Conservation (phyloP, 92 coral and sea anemone species). For the Epizoanthus rinbou region DNA sequence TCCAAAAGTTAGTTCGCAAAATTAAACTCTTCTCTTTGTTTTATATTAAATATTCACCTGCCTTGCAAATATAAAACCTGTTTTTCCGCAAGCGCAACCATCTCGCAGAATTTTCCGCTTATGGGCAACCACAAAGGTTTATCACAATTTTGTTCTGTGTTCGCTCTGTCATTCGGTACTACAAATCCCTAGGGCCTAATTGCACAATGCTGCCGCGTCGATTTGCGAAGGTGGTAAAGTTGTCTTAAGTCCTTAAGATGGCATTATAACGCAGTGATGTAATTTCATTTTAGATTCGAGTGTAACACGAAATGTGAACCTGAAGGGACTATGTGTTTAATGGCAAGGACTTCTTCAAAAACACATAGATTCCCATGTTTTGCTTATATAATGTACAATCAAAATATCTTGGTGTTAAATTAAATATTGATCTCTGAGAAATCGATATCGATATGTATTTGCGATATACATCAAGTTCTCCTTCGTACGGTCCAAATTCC, state of each 20-base stretch:
- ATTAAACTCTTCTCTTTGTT: neutral
- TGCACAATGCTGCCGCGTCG: neutral
- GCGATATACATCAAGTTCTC: neutral
- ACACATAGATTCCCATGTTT: no score
- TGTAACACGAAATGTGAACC: neutral
- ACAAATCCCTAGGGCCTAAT: neutral
- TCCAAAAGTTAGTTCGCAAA: neutral
- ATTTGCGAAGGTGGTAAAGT: neutral
- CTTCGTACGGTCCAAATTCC: neutral
- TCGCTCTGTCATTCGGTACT: neutral
- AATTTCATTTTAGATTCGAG: neutral
- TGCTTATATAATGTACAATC: neutral
- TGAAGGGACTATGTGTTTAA: no score
- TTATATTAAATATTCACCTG: slow-evolving; percentile 22
- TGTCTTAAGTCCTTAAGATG: neutral
- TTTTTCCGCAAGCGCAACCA: neutral
- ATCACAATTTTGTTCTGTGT: neutral
- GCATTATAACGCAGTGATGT: neutral
- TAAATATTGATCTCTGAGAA: slow-evolving; percentile 14
- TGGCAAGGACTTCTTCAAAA: no score
- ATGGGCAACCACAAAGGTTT: slow-evolving; percentile 34
- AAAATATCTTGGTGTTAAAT: slow-evolving; percentile 21
- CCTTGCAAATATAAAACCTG: neutral
- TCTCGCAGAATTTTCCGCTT: slow-evolving; percentile 10
- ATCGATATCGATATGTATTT: neutral